Evolutionary conservation across 2,888 invertebrate genomes (phyloP).

Genomic region (Dexiosoma caninum): DNA sequence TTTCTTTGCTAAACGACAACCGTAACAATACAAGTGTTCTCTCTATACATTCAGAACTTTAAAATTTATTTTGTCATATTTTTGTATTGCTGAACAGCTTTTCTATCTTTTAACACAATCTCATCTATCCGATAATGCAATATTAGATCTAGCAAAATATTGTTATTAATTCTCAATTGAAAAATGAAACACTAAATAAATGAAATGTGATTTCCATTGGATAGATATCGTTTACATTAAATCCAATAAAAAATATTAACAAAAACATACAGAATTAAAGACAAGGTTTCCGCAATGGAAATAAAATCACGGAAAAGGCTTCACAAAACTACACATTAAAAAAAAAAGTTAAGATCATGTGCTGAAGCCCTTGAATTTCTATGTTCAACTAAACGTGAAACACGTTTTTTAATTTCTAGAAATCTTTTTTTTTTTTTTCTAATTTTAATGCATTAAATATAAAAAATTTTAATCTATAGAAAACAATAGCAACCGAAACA

Average conservation of each 20-base stretch:
- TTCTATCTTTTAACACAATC: too few relatives aligned
- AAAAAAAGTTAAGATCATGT: conserved; percentile 36
- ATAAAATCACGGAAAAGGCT: conserved; percentile 14
- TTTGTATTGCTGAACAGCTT: too few relatives aligned
- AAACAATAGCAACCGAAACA: conserved; percentile 32
- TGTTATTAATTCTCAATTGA: too few relatives aligned
- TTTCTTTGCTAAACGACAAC: too few relatives aligned
- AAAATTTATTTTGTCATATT: too few relatives aligned
- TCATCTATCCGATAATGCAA: too few relatives aligned
- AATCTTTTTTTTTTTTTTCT: conserved; percentile 20
- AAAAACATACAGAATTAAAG: not conserved
- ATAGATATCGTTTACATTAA: not conserved
- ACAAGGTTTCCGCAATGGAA: not conserved
- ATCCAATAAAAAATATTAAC: not conserved
- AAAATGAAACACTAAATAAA: too few relatives aligned
- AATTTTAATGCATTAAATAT: conserved; percentile 11
- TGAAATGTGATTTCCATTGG: too few relatives aligned
- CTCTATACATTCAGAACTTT: too few relatives aligned
- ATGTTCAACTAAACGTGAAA: conserved; percentile 52
- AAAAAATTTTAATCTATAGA: conserved; percentile 5
- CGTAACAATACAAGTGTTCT: too few relatives aligned
- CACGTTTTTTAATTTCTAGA: conserved; percentile 42
- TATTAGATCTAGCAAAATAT: too few relatives aligned
- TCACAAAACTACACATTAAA: not conserved
- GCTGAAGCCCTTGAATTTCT: conserved; percentile 59